phyloP scores from a whole-genome alignment of 2,888 invertebrate genomes.

The Zaprionus lineosus region DNA sequence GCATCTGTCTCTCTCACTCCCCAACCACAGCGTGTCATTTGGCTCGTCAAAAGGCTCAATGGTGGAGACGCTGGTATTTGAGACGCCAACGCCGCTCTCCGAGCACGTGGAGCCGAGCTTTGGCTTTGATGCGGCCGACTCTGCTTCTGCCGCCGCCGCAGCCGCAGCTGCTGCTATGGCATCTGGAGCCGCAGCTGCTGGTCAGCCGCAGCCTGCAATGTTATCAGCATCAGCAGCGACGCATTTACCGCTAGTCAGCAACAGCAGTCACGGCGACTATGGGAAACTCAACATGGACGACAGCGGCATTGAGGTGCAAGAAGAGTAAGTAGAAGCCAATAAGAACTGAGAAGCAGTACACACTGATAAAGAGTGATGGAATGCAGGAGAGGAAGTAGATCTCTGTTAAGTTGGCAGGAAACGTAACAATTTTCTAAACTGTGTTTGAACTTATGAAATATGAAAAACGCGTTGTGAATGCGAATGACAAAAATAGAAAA shows the following conservation, averaged over 20 bases:
- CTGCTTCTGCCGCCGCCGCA: slow-evolving; percentile 27
- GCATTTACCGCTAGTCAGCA: slow-evolving; percentile 57
- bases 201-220: slow-evolving; percentile 77
- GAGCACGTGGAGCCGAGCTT: slow-evolving; percentile 82
- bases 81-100: slow-evolving; percentile 89
- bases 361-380: not conserved
- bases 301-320: slow-evolving; percentile 82
- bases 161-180: slow-evolving; percentile 58
- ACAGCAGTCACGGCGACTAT: slow-evolving; percentile 50
- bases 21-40: slow-evolving; percentile 91
- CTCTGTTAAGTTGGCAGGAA: too few relatives aligned
- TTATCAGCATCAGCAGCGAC: slow-evolving; percentile 71
- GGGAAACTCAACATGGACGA: slow-evolving; percentile 79
- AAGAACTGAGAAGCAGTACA: not conserved
- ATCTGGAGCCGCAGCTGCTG: too few relatives aligned
- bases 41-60: slow-evolving; percentile 97
- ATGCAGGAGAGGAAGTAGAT: not conserved
- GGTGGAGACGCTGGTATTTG: slow-evolving; percentile 96
- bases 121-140: slow-evolving; percentile 74
- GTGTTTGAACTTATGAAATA: not conserved
- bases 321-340: slow-evolving; percentile 81
- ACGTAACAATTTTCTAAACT: too few relatives aligned
- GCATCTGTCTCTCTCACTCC: slow-evolving; percentile 53
- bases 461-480: too few relatives aligned
- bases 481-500: too few relatives aligned